Evolutionary conservation across 2,888 invertebrate genomes (phyloP).

Genomic region (Molanna angustata): DNA sequence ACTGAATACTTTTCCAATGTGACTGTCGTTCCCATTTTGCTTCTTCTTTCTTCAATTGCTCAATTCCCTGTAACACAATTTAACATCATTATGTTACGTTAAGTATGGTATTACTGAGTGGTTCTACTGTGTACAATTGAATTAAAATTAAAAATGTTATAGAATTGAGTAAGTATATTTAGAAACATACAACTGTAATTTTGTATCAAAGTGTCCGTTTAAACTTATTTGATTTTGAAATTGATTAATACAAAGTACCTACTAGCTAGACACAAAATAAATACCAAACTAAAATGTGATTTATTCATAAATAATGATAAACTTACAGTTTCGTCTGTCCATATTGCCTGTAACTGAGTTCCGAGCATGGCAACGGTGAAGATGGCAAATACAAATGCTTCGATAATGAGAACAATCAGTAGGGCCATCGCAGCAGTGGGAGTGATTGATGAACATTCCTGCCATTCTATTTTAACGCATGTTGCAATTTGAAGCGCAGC

Average conservation of each 20-base stretch:
- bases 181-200: too few relatives aligned
- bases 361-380: constrained; percentile 98
- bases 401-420: constrained; percentile 86
- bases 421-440: constrained; percentile 95
- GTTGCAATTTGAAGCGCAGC: constrained; percentile 91
- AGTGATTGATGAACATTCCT: constrained; percentile 88
- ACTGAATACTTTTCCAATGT: constrained; percentile 91
- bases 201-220: too few relatives aligned
- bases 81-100: too few relatives aligned
- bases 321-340: constrained; percentile 94
- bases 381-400: constrained; percentile 93
- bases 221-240: too few relatives aligned
- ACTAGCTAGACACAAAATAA: too few relatives aligned
- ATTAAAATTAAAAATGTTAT: too few relatives aligned
- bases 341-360: constrained; percentile 94
- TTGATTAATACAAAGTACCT: too few relatives aligned
- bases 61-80: constrained; percentile 86
- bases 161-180: too few relatives aligned
- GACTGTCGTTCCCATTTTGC: constrained; percentile 91
- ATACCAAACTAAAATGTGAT: too few relatives aligned
- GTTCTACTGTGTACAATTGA: too few relatives aligned
- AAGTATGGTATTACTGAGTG: too few relatives aligned
- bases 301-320: too few relatives aligned
- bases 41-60: constrained; percentile 94
- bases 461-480: constrained; percentile 93